These are phyloP conservation scores for Drosophila pseudotakahashii DNA, from an alignment of 2,888 invertebrate genomes.

Conservation along the genomic window DNA sequence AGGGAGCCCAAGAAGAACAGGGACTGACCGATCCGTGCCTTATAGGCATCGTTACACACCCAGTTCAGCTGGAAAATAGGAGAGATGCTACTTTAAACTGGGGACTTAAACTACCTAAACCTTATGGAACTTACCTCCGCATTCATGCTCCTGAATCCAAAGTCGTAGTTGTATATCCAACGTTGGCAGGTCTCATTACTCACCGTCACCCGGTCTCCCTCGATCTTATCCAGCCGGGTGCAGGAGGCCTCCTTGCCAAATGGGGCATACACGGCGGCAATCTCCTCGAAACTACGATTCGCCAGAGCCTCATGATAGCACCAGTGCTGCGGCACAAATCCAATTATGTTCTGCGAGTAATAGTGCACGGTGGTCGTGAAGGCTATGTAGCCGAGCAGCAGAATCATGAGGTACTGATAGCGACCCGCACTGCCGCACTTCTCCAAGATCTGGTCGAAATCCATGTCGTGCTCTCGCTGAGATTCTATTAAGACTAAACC, in stretches of 20 bases:
- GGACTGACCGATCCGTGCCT: constrained; percentile 86
- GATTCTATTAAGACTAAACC: constrained; percentile 67
- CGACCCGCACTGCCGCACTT: constrained; percentile 85
- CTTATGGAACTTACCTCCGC: constrained; percentile 85
- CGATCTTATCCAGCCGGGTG: constrained; percentile 64
- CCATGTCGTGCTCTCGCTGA: constrained; percentile 68
- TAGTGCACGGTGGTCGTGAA: constrained; percentile 86
- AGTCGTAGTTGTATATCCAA: constrained; percentile 86
- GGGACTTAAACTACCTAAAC: rapidly evolving
- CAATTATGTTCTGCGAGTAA: constrained; percentile 86
- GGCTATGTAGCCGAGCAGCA: constrained; percentile 85
- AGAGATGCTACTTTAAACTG: not conserved
- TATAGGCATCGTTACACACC: constrained; percentile 86
- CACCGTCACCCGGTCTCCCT: constrained; percentile 61
- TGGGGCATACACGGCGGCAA: constrained; percentile 73
- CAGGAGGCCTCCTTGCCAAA: constrained; percentile 77
- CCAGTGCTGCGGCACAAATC: constrained; percentile 85
- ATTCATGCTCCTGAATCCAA: constrained; percentile 86
- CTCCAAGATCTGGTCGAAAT: constrained; percentile 85
- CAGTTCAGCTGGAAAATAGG: constrained; percentile 83
- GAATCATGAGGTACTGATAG: constrained; percentile 85
- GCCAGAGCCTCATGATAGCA: constrained; percentile 77
- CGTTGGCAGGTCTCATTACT: constrained; percentile 82
- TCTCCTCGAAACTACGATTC: constrained; percentile 70
- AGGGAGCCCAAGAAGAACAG: constrained; percentile 87